Evolutionary conservation across 2,888 invertebrate genomes (phyloP).

Genomic region (Plutella xylostella): DNA sequence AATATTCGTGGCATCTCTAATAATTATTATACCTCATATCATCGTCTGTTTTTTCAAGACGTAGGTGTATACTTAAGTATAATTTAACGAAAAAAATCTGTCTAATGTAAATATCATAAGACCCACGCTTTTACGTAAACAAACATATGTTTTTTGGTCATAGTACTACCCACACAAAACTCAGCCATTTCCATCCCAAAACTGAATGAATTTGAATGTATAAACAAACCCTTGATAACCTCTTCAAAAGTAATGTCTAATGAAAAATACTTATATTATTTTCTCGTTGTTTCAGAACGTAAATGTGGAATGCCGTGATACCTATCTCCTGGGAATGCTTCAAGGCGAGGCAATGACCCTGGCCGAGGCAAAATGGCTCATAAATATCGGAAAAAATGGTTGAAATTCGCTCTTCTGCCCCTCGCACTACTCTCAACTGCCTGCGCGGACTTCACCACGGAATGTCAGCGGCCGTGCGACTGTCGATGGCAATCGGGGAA

Average conservation of each 20-base stretch:
- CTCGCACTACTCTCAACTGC: constrained; percentile 41
- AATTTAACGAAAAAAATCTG: not conserved
- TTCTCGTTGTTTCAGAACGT: constrained; percentile 16
- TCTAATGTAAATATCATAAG: not conserved
- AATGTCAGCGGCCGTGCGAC: constrained; percentile 78
- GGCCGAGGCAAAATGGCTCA: constrained; percentile 59
- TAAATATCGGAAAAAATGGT: constrained; percentile 63
- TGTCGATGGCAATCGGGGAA: constrained; percentile 91
- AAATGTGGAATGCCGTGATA: constrained; percentile 13
- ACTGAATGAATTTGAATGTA: not conserved
- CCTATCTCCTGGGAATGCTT: constrained; percentile 47
- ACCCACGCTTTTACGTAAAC: not conserved
- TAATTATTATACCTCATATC: no score
- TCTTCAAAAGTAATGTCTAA: not conserved
- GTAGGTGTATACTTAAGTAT: no score
- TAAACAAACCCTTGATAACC: not conserved
- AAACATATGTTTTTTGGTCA: not conserved
- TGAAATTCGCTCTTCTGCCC: constrained; percentile 45
- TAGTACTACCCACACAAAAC: not conserved
- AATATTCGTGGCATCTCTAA: no score
- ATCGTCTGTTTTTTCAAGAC: no score
- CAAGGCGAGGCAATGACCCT: constrained; percentile 57
- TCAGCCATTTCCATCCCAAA: not conserved
- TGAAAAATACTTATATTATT: not conserved
- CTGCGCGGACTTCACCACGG: constrained; percentile 68